Evolutionary conservation across 1,140 invertebrate genomes (phyloP), one percentile per base, ranked within the genome.

Genomic region (Ooceraea biroi): DNA sequence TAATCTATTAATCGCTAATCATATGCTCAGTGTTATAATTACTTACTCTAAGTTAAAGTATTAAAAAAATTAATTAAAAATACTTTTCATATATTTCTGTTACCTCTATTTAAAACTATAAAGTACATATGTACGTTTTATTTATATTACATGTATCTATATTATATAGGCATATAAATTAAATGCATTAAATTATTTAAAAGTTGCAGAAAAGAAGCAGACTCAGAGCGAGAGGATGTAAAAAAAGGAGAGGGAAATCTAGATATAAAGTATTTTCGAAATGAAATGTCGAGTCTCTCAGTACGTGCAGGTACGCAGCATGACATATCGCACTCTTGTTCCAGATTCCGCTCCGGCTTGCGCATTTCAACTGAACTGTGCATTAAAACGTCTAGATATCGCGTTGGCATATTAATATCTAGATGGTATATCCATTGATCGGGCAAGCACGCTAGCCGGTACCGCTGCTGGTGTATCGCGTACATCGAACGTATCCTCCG

Each of bases 391-490:
- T 66, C 46, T 66, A 66, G 60, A 41, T 66, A 77, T 65, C 48
- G 46, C 48, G 27, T 19, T 8, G 46, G 46, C 46, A 14, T 77
- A 77, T 74, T 74, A 74, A 74, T 74, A 60, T 25, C 61, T 66
- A 41, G 60, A 55, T 66, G n/a, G 1, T 76, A 52, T n/a, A 48
- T 77, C 63, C 74, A 77, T 77, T 77, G 61, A 77, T 77, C 74
- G 74, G 22, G n/a, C n/a, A 41, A n/a, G 44, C 58, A 11, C 41
- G 11, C 60, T 25, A 52, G 12, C 27, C 5, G 10, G 17, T n/a
- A n/a, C 58, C 10, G 0, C 2, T 36, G 7, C 7, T 36, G 7
- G 2, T 7, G 41, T 17, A n/a, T n/a, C n/a, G 19, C 66, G 22
- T 14, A 57, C n/a, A 22, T 19, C 12, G 12, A 50, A 11, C 27